Evolutionary conservation across 2,888 invertebrate species (phyloP).

Genomic region (Incurvaria masculella): DNA sequence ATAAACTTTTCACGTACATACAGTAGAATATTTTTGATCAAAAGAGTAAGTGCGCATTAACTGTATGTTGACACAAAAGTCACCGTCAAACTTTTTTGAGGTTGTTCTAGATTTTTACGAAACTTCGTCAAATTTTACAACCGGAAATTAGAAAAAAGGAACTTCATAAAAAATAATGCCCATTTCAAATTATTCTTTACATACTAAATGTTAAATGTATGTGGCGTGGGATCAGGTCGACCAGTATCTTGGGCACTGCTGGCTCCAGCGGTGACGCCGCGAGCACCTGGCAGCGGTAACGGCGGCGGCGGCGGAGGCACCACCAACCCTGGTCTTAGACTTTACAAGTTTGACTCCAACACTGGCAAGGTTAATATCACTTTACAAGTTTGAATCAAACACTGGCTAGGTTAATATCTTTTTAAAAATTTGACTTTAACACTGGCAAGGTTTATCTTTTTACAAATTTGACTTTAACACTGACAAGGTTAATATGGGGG

Average conservation of each 20-base stretch:
- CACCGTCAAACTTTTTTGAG: no score
- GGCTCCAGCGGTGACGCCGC: slow-evolving; percentile 87
- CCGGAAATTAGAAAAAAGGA: neutral
- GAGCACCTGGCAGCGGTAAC: slow-evolving; percentile 74
- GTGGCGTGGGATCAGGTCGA: slow-evolving; percentile 53
- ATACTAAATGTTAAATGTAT: neutral
- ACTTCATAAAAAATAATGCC: neutral
- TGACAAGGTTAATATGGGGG: no score
- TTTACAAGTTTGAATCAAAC: no score
- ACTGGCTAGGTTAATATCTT: no score
- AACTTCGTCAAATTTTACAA: neutral
- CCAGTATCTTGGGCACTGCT: slow-evolving; percentile 87
- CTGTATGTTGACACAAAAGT: no score
- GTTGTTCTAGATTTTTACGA: no score
- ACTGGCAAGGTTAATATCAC: slow-evolving; percentile 68
- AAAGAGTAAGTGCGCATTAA: no score
- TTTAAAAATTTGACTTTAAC: no score
- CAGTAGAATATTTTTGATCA: no score
- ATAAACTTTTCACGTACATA: no score
- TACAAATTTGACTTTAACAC: no score
- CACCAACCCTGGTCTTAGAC: slow-evolving; percentile 86
- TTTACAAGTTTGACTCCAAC: slow-evolving; percentile 87
- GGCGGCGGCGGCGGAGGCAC: slow-evolving; percentile 28
- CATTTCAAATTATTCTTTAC: neutral
- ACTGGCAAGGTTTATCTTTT: no score